These are phyloP conservation scores for Zaprionus taronus DNA, from an alignment of 1,140 invertebrate species.

Conservation along the genomic window DNA sequence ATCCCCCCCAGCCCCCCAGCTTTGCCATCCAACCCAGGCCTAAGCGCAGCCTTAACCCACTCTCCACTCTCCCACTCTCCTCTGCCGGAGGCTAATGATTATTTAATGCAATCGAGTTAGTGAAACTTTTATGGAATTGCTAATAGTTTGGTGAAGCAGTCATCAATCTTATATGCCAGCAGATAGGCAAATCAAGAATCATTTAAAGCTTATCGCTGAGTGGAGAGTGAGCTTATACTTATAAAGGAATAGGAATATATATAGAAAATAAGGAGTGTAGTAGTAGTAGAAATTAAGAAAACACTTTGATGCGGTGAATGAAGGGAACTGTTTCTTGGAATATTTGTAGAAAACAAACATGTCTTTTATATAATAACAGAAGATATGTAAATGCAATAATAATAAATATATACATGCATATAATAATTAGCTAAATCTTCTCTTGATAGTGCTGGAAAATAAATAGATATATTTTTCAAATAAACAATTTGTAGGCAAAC, in stretches of 20 bases:
- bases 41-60: neutral
- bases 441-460: too few species aligned
- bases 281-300: too few species aligned
- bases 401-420: too few species aligned
- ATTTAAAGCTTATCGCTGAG: neutral
- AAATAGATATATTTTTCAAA: too few species aligned
- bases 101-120: conserved; percentile 19
- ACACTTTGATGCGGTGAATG: too few species aligned
- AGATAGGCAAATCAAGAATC: conserved; percentile 4
- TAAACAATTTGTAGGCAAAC: too few species aligned
- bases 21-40: neutral
- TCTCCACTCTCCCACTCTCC: neutral
- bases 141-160: neutral
- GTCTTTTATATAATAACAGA: too few species aligned
- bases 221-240: neutral
- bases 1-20: conserved; percentile 4
- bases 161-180: conserved; percentile 4
- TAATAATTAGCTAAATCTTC: too few species aligned
- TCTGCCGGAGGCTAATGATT: conserved; percentile 5
- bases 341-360: too few species aligned
- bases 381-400: too few species aligned
- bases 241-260: neutral
- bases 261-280: neutral
- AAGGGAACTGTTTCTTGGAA: too few species aligned
- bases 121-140: conserved; percentile 12